Base-by-base conservation (phyloP, 2,113 vertebrate genomes). In the Sinocyclocheilus maitianheensis region DNA sequence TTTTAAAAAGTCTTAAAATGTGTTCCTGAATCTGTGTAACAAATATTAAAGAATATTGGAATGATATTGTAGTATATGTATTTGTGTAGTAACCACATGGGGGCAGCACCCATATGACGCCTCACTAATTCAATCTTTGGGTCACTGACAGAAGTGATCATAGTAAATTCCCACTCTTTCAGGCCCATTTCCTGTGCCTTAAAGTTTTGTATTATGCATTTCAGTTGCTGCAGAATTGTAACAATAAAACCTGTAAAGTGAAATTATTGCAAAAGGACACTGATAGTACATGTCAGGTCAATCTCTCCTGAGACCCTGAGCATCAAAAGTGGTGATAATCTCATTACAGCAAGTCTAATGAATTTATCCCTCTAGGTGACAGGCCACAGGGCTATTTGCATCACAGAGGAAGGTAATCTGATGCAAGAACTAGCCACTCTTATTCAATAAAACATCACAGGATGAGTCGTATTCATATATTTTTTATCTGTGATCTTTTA, bases 271-370 rank as follows among this genome's bases (percentile, higher is more conserved):
- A 51, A 51, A n/a, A 80, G 34, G 77, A 16, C 1, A 6, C 77
- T 79, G 77, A 60, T 62, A n/a, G 34, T 9, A 76, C 69, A 77
- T 67, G 16, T 58, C 46, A 87, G 69, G 14, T 46, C 43, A 69
- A 11, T 26, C 37, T 34, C 8, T 84, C 40, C 26, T 18, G 55
- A 51, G 60, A 34, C 43, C 53, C 13, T 60, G 26, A 84, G 75
- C 63, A 77, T 77, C 83, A 81, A 84, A 48, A 75, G 76, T 85
- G 40, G 79, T 71, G 53, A 88, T 85, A 82, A 77, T 85, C 77
- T 88, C 79, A 78, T 85, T 88, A 85, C 62, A 85, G 62, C 65
- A 77, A n/a, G 55, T 81, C 24, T 85, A 88, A 88, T 85, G 37
- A 83, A 67, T 24, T 37, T 46, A 62, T 77, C 83, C 51, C 11